Base-by-base conservation (phyloP, 2,797 vertebrate genomes). In the Trachurus trachurus region DNA sequence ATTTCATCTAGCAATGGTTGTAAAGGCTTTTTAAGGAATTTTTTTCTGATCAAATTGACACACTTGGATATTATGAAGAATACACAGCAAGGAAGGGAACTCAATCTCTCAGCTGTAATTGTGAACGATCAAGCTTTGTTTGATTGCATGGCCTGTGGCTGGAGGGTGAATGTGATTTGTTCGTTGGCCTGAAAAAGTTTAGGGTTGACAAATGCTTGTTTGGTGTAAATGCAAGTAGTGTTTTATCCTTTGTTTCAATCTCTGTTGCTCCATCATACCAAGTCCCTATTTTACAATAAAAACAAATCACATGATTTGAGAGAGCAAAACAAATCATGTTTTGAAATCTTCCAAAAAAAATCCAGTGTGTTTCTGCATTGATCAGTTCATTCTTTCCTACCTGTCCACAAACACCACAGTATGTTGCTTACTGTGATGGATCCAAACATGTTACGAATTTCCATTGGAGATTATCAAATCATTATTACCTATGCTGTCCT, bases 11-110 rank as follows among this genome's bases (percentile, higher is more conserved):
- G 3, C 12, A 3, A 8, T 31, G 2, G 22, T 2, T 54, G 29
- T 50, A 68, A 65, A 65, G 69, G 22, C 1, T 29, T 71, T 50
- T 17, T 21, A 45, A 7, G 34, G 8, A 31, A 37, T 29, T 26
- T 39, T 71, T 63, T 31, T 53, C 19, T 47, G 39, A 63, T 69
- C 7, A 49, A 62, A 67, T 49, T 50, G 40, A 56, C 29, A 40
- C 21, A 10, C 6, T 8, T 10, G 10, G 26, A 62, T n/a, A 49
- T 9, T 19, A 17, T 3, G 22, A 34, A 9, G 19, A 49, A 50
- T 53, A 21, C 52, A 68, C 40, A 58, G 10, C 40, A 22, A 12
- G n/a, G 12, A 61, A 19, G 22, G 45, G 37, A 53, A 67, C 57
- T 1, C n/a, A 49, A 12, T n/a, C 53, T 45, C 45, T 12, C 7